phyloP scores from a whole-genome alignment of 1,140 invertebrate genomes.

The Drosophila arawakana region DNA sequence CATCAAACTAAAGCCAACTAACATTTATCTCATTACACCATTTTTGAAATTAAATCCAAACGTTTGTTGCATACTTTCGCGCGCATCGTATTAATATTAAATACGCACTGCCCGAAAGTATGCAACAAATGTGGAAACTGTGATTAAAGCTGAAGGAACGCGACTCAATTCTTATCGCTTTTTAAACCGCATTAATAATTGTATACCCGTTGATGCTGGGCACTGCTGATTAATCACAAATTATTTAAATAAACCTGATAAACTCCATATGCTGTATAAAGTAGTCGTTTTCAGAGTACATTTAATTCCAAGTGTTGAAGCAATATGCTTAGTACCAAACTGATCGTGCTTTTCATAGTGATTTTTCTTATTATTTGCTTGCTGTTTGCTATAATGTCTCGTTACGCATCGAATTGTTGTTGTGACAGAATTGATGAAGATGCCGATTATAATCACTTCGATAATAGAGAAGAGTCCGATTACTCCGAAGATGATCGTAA shows the following conservation, averaged over 20 bases:
- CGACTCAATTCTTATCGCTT: no score
- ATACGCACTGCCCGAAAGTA: neutral
- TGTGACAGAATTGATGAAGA: neutral
- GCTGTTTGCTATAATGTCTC: neutral
- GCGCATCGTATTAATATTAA: neutral
- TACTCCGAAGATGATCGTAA: no score
- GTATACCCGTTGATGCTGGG: neutral
- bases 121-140: neutral
- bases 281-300: no score
- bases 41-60: no score
- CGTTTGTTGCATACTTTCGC: neutral
- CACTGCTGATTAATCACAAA: neutral
- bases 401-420: constrained; percentile 9
- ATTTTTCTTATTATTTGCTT: constrained; percentile 2
- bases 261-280: neutral
- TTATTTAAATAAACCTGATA: neutral
- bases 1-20: neutral
- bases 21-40: no score
- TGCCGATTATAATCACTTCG: constrained; percentile 2
- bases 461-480: neutral
- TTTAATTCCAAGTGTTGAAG: neutral
- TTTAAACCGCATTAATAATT: neutral
- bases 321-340: no score
- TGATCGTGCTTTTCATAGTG: neutral
- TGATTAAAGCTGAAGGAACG: neutral